These are phyloP conservation scores for Triops longicaudatus DNA, from an alignment of 1,140 invertebrate genomes.

Conservation along the genomic window DNA sequence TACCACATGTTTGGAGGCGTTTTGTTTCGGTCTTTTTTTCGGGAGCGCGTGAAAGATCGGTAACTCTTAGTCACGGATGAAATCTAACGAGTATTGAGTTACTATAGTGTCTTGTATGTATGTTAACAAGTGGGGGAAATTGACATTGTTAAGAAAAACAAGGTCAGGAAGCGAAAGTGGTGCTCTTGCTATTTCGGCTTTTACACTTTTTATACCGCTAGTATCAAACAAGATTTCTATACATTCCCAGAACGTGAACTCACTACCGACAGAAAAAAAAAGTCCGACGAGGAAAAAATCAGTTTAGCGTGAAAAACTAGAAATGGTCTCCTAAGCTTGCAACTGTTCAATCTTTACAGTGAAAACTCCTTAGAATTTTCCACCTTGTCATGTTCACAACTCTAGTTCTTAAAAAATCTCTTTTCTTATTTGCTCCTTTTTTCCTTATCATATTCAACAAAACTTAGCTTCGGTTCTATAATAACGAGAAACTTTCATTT, in stretches of 20 bases:
- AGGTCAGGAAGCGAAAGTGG: background rate
- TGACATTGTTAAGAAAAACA: background rate
- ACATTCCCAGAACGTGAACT: background rate
- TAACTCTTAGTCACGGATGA: too few relatives aligned
- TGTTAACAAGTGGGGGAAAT: background rate
- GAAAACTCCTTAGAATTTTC: background rate
- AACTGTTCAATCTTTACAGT: background rate
- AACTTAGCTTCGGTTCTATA: background rate
- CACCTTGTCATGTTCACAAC: too few relatives aligned
- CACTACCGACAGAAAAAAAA: background rate
- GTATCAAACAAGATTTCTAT: too few relatives aligned
- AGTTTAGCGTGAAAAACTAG: background rate
- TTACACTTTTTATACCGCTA: background rate
- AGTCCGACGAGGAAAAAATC: background rate
- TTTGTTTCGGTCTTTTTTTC: too few relatives aligned
- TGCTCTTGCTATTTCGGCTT: background rate
- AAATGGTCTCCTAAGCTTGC: background rate
- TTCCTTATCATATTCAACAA: too few relatives aligned
- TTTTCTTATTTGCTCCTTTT: too few relatives aligned
- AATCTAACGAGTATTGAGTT: too few relatives aligned
- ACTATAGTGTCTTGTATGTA: too few relatives aligned
- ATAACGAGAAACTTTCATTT: slow-evolving; percentile 12
- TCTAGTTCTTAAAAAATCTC: too few relatives aligned
- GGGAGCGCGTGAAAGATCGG: too few relatives aligned
- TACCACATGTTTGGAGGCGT: too few relatives aligned